These are phyloP conservation scores for Stenchaetothrips biformis DNA, from an alignment of 2,888 invertebrate species.

Conservation along the genomic window DNA sequence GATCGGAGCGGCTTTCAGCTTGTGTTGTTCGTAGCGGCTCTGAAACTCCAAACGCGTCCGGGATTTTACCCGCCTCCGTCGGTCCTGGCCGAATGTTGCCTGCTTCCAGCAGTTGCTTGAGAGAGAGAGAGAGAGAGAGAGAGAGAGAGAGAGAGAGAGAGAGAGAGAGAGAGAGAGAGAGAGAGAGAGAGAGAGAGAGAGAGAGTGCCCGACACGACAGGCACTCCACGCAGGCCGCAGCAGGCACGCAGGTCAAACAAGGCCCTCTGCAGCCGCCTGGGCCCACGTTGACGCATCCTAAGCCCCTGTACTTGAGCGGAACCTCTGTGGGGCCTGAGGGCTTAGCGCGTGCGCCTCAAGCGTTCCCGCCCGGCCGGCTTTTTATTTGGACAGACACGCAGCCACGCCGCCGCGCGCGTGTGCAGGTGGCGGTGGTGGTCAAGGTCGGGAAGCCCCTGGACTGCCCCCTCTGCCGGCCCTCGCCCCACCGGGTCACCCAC, in stretches of 20 bases:
- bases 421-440: constrained; percentile 2
- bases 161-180: too few species aligned
- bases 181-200: too few species aligned
- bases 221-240: not conserved
- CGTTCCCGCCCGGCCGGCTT: not conserved
- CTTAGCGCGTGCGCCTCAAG: not conserved
- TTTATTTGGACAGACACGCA: not conserved
- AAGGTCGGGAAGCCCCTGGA: not conserved
- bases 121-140: not conserved
- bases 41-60: too few species aligned
- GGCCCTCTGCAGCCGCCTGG: not conserved
- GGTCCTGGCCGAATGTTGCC: too few species aligned
- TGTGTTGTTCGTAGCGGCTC: too few species aligned
- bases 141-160: not conserved
- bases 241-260: not conserved
- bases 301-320: not conserved
- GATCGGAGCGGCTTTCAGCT: too few species aligned
- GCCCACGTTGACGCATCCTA: not conserved
- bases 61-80: too few species aligned
- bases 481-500: too few species aligned
- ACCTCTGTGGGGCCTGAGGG: not conserved
- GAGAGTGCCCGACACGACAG: not conserved
- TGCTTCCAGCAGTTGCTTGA: too few species aligned
- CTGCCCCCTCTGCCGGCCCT: too few species aligned
- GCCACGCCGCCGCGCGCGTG: not conserved